A percentile compares a stretch with the other conserved stretches of the same genome.
Evolutionary conservation across 2,888 invertebrate genomes (phyloP).

Genomic region (Bellardia bayeri): DNA sequence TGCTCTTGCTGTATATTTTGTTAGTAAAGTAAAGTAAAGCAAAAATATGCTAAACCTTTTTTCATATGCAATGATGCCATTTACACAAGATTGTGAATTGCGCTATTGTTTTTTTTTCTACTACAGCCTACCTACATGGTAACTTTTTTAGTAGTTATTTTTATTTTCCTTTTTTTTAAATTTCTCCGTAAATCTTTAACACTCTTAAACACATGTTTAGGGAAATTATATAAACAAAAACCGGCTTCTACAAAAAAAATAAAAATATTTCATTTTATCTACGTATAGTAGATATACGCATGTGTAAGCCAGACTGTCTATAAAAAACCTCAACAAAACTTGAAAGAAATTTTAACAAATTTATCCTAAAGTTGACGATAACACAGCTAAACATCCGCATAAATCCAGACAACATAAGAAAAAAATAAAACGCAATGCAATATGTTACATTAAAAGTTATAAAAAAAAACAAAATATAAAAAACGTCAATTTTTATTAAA

Average conservation of each 20-base stretch:
- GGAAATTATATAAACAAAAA: slow-evolving; percentile 44
- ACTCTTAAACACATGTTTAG: slow-evolving; percentile 15
- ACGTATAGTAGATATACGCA: too few relatives aligned
- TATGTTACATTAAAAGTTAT: neutral
- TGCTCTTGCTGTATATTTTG: too few relatives aligned
- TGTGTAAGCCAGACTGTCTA: neutral
- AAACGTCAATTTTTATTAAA: neutral
- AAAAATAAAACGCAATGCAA: slow-evolving; percentile 6
- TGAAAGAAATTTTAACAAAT: slow-evolving; percentile 34
- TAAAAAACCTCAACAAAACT: slow-evolving; percentile 11
- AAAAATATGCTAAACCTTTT: too few relatives aligned
- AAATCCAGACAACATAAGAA: neutral
- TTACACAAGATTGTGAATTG: too few relatives aligned
- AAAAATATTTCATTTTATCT: neutral
- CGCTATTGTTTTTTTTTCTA: too few relatives aligned
- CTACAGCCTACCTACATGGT: too few relatives aligned
- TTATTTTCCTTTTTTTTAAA: neutral
- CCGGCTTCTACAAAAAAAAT: slow-evolving; percentile 23
- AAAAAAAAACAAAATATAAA: neutral
- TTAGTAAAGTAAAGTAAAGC: too few relatives aligned
- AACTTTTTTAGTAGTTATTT: neutral
- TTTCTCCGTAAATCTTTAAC: neutral
- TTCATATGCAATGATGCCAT: too few relatives aligned
- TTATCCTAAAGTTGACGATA: slow-evolving; percentile 4
- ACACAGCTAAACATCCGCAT: neutral